Percentiles rank a stretch among this genome's conserved stretches.
Conservation (phyloP, 2,888 invertebrate genomes). For the Notodonta ziczac region DNA sequence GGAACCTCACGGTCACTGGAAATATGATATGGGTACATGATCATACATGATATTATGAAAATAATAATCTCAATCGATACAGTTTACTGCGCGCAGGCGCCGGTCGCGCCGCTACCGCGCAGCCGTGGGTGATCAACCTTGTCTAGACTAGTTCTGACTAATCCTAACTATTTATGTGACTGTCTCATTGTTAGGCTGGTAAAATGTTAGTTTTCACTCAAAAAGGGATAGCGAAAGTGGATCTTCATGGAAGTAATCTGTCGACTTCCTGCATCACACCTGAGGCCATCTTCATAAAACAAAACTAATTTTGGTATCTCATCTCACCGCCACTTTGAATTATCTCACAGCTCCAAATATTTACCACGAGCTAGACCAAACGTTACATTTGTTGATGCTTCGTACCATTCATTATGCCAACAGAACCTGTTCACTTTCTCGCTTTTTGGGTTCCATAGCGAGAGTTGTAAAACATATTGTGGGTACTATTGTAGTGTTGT, state of each 20-base stretch:
- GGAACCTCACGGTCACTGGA: no score
- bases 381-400: conserved; percentile 4
- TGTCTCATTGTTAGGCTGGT: conserved; percentile 20
- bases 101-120: conserved; percentile 15
- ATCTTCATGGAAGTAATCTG: neutral
- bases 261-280: no score
- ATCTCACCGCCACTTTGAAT: conserved; percentile 2
- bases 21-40: no score
- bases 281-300: no score
- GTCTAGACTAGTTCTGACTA: conserved; percentile 55
- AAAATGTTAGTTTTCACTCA: conserved; percentile 1
- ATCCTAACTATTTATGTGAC: conserved; percentile 41
- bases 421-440: conserved; percentile 5
- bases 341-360: conserved; percentile 2
- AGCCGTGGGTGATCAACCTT: conserved; percentile 49
- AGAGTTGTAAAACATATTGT: no score
- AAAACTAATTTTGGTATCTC: conserved; percentile 3
- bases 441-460: neutral
- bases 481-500: no score
- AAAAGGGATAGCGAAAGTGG: neutral
- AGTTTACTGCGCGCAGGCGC: conserved; percentile 35
- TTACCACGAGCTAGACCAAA: neutral
- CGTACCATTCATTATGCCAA: conserved; percentile 4
- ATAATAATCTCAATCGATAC: conserved; percentile 4
- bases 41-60: neutral